phyloP scores from a whole-genome alignment of 2,113 vertebrate species.

The Panthera leo region DNA sequence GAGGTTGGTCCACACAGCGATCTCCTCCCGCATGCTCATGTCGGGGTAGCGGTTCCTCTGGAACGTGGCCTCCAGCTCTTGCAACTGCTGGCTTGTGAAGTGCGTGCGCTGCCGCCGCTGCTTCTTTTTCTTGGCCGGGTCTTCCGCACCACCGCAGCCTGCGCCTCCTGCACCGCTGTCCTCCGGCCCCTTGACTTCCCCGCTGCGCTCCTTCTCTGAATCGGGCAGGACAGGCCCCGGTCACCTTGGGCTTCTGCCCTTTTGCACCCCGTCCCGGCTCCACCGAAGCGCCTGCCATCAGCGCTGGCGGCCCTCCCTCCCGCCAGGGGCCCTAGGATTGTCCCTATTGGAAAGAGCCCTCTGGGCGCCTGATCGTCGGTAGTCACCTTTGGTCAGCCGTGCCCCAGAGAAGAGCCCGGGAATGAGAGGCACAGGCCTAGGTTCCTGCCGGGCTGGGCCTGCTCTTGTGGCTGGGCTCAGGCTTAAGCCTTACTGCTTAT shows the following conservation, averaged over 20 bases:
- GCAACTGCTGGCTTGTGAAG: conserved; percentile 98
- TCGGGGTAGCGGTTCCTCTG: conserved; percentile 98
- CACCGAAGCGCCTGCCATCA: conserved; percentile 47
- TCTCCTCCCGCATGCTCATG: conserved; percentile 99
- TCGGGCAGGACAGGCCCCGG: conserved; percentile 14
- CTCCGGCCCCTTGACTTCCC: conserved; percentile 92
- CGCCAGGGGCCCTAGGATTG: background rate
- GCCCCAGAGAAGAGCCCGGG: background rate
- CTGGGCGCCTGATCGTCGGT: background rate
- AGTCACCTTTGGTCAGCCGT: background rate
- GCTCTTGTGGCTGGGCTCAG: background rate
- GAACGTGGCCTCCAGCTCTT: conserved; percentile 98
- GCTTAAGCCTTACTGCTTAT: background rate
- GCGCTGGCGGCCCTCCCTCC: background rate
- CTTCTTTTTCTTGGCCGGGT: conserved; percentile 96
- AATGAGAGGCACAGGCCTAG: background rate
- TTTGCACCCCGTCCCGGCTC: conserved; percentile 63
- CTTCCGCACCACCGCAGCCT: conserved; percentile 92
- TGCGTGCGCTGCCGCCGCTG: conserved; percentile 96
- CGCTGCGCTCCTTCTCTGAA: conserved; percentile 93
- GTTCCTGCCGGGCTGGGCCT: conserved; percentile 26
- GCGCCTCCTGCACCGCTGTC: conserved; percentile 86
- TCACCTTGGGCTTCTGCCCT: conserved; percentile 30
- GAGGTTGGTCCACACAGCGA: conserved; percentile 99
- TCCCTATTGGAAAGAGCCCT: background rate